Evolutionary conservation across 2,888 invertebrate species (phyloP), one percentile per base, ranked within the genome.

Genomic region (Andrena flavipes): DNA sequence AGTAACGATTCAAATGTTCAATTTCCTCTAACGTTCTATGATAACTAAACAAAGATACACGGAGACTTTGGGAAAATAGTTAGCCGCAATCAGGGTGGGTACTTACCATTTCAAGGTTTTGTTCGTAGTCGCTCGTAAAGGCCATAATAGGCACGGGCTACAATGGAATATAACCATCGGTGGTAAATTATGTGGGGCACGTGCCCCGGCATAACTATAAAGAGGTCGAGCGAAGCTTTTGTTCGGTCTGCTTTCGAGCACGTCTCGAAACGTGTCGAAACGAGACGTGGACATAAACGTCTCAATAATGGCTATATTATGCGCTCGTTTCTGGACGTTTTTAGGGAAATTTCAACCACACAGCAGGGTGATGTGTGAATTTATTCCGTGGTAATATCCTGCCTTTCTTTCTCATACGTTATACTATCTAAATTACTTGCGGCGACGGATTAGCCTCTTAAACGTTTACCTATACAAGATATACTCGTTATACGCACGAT

Each of bases 91-190:
- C 33, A 51, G 62, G 51, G 67, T 33, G 63, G 79, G 72, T 89
- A 87, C 89, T 91, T 90, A 90, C 88, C 82, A 89, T 89, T 87
- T 84, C 77, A 78, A 70, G 84, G 85, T 88, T 90, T 87, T 84
- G 84, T 79, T 78, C 87, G 76, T 72, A 85, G 84, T 82, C 59
- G 87, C 84, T 89, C 90, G 89, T 88, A 89, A 87, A 86, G 87
- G 80, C 87, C 81, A 85, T 92, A 91, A 92, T 93, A 90, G 92
- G 90, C 81, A 81, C 72, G 76, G 79, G 71, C 87, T 84, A 92
- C 92, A 92, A 92, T 91, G 90, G 92, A 90, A 91, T 90, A 90
- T 87, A 91, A 90, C 90, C 89, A 92, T 93, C 90, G 90, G 88
- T 87, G 89, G 91, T 90, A 90, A 92, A 92, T 91, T 92, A 92